phyloP scores from a whole-genome alignment of 2,797 vertebrate species.

The Urophycis tenuis region DNA sequence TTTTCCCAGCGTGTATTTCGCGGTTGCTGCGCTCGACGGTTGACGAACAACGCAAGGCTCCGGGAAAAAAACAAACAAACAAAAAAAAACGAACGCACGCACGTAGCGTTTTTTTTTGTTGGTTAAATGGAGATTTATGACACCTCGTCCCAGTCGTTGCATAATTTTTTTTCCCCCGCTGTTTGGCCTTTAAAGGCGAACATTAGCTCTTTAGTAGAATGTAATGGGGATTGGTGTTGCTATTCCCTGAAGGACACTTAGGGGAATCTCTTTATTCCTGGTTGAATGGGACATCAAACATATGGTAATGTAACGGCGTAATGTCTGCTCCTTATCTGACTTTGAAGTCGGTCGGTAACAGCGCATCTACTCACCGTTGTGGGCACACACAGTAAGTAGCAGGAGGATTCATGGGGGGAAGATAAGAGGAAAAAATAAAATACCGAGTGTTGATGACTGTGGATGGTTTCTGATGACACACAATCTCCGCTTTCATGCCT shows the following conservation, averaged over 20 bases:
- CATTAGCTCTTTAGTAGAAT: conserved; percentile 2
- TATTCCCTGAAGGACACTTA: neutral
- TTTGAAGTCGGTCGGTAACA: neutral
- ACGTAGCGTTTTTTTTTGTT: too few relatives aligned
- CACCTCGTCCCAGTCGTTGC: conserved; percentile 34
- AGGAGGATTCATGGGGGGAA: neutral
- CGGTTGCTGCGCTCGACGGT: conserved; percentile 56
- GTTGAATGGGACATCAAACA: conserved; percentile 51
- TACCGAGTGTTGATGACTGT: neutral
- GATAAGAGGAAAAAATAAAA: neutral
- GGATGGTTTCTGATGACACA: neutral
- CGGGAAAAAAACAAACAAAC: too few relatives aligned
- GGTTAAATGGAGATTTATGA: conserved; percentile 64
- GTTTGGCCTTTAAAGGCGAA: conserved; percentile 36
- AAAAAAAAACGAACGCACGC: conserved; percentile 57
- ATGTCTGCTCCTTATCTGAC: neutral
- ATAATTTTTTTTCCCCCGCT: conserved; percentile 23
- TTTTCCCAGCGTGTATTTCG: conserved; percentile 56
- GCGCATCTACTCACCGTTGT: neutral
- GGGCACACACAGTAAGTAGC: neutral
- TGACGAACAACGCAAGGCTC: conserved; percentile 48
- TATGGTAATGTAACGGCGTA: conserved; percentile 25
- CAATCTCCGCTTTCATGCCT: neutral
- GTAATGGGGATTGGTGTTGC: conserved; percentile 8
- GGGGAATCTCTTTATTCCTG: conserved; percentile 26